Evolutionary conservation across 2,888 invertebrate genomes (phyloP), one percentile per base, ranked within the genome.

Genomic region (Choristoneura rosaceana): DNA sequence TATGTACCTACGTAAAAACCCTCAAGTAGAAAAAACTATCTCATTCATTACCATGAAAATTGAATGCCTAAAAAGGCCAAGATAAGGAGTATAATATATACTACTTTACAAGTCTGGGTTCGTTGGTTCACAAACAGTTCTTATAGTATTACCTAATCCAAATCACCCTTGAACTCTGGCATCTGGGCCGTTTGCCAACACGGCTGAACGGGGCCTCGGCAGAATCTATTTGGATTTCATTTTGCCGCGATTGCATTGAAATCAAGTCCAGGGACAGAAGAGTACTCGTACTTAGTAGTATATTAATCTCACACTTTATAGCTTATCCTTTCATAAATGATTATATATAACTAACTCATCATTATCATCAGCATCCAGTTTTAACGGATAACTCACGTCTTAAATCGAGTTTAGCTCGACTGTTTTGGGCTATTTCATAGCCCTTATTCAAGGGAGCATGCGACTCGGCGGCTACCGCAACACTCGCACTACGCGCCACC

Each of bases 161-260:
- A 9, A 5, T 10, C 17, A 64, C 33, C 70, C 64, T 70, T 70
- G 70, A 70, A 60, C 55, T 63, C 43, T 17, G 61, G 34, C 15
- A 45, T 34, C 41, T 65, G 70, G 65, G 60, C 47, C 41, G 50
- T 41, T 70, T 70, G 70, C 70, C 70, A 70, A 33, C 41, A 10
- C 38, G 38, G 59, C 47, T 59, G 59, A 41, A 41, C 55, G 12
- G n/a, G 69, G 43, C 62, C 64, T 59, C 50, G 25, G 59, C 58
- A 5, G 3, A 55, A 65, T 64, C 70, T 60, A 41, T 70, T 65
- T 50, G 65, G 64, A 65, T 59, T 70, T 47, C 50, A 65, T 65
- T 52, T 10, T 47, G 1, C 59, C 59, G 41, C 25, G 41, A 25
- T 65, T 8, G 64, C 12, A 58, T 55, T 25, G 15, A 43, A 69